Evolutionary conservation across 2,888 invertebrate genomes (phyloP).

Genomic region (Meta bourneti): DNA sequence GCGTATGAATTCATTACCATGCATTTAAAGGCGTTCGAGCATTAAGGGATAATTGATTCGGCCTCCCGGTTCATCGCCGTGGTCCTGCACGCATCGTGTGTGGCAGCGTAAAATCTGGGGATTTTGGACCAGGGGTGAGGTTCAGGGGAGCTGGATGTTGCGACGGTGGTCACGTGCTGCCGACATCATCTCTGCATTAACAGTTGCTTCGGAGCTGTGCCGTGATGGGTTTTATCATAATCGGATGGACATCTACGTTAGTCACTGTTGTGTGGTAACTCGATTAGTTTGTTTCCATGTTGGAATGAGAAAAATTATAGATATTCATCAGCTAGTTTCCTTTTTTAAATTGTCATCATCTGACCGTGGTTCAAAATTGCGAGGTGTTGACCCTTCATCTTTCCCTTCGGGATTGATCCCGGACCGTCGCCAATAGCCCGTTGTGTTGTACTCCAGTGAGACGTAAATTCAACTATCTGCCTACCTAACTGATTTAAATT

Average conservation of each 20-base stretch:
- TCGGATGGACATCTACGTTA: not conserved
- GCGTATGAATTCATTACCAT: slow-evolving; percentile 69
- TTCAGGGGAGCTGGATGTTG: not conserved
- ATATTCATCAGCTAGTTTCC: no score
- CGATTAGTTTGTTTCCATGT: no score
- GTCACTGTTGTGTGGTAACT: no score
- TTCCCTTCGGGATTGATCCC: no score
- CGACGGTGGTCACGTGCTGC: slow-evolving; percentile 1
- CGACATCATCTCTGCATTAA: not conserved
- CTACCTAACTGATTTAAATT: no score
- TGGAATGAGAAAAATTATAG: no score
- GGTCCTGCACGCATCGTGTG: slow-evolving; percentile 31
- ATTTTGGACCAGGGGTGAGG: slow-evolving; percentile 31
- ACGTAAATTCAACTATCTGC: no score
- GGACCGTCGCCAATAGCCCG: no score
- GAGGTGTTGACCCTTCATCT: no score
- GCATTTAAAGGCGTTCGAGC: slow-evolving; percentile 64
- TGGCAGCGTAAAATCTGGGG: slow-evolving; percentile 56
- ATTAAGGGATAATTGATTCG: slow-evolving; percentile 73
- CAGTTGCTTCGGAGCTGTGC: not conserved
- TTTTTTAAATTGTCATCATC: no score
- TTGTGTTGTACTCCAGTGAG: no score
- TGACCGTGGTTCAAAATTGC: no score
- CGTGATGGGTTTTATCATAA: not conserved
- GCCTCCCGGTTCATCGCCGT: slow-evolving; percentile 36